A percentile compares a stretch with the other conserved stretches of the same genome.
phyloP scores from a whole-genome alignment of 2,113 vertebrate species.

The Zosterops lateralis region DNA sequence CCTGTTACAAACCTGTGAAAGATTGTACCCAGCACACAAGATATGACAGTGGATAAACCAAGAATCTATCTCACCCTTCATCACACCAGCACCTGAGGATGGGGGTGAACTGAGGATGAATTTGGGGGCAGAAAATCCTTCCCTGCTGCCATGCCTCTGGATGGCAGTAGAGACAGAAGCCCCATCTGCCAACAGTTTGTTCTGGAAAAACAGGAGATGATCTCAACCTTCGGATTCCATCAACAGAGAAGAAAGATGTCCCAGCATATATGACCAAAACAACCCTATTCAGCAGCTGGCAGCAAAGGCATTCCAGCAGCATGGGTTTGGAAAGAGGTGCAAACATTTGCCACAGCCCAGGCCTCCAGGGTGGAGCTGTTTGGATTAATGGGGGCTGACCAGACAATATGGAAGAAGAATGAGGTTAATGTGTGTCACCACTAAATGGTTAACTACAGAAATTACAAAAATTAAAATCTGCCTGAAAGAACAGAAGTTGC shows the following conservation, averaged over 20 bases:
- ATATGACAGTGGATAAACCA: accelerated
- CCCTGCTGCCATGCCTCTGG: neutral
- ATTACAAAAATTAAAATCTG: neutral
- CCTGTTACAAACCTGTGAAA: neutral
- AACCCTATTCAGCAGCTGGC: neutral
- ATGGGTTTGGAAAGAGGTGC: accelerated
- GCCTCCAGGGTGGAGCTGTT: neutral
- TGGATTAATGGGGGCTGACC: neutral
- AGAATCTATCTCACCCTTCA: neutral
- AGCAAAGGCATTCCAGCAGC: neutral
- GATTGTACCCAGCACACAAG: neutral
- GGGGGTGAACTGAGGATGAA: neutral
- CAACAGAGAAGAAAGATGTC: neutral
- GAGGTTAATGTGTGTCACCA: neutral
- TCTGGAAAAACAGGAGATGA: neutral
- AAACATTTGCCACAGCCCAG: neutral
- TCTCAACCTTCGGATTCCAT: neutral
- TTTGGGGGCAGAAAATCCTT: neutral
- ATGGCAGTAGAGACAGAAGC: neutral
- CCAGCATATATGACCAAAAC: neutral
- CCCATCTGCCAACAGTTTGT: neutral
- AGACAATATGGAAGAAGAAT: neutral
- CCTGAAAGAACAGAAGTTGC: neutral
- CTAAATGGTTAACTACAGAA: neutral
- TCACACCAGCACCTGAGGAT: neutral